These are phyloP conservation scores for Microctenopoma lineatum DNA, from an alignment of 2,797 vertebrate species.

Conservation along the genomic window DNA sequence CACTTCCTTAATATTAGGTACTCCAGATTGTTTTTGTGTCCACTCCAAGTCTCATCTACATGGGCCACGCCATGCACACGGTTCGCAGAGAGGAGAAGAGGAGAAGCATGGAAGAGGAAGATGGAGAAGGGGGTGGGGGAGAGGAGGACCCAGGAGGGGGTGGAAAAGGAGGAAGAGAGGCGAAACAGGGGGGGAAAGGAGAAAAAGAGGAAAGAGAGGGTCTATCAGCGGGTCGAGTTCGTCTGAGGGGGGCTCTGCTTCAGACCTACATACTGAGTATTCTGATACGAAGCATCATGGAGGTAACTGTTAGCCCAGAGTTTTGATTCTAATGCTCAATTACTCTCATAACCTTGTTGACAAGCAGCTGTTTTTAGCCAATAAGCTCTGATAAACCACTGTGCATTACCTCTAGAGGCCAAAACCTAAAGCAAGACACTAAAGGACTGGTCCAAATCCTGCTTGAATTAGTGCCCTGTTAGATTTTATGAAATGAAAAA, in stretches of 20 bases:
- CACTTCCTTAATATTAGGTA: constrained; percentile 64
- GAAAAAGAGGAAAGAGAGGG: constrained; percentile 58
- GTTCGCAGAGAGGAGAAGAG: constrained; percentile 93
- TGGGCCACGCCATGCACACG: constrained; percentile 95
- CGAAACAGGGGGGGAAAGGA: constrained; percentile 44
- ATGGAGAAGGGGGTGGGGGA: constrained; percentile 68
- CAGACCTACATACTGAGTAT: constrained; percentile 94
- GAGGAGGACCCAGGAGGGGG: constrained; percentile 71
- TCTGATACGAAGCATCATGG: constrained; percentile 91
- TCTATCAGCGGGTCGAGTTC: constrained; percentile 72
- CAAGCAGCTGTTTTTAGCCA: too few relatives aligned
- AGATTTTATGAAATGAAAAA: too few relatives aligned
- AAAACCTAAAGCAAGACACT: too few relatives aligned
- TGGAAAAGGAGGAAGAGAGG: constrained; percentile 75
- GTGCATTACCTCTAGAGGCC: too few relatives aligned
- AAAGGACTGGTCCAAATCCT: too few relatives aligned
- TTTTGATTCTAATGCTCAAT: too few relatives aligned
- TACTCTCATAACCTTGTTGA: too few relatives aligned
- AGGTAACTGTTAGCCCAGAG: constrained; percentile 63
- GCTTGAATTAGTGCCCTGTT: too few relatives aligned
- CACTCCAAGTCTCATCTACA: constrained; percentile 94
- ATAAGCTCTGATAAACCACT: too few relatives aligned
- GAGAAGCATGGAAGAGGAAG: constrained; percentile 79
- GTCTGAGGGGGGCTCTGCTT: constrained; percentile 89
- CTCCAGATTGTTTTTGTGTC: constrained; percentile 98